Percentiles rank a stretch among this genome's conserved stretches.
Evolutionary conservation across 2,113 vertebrate genomes (phyloP).

Genomic region (Gavialis gangeticus): DNA sequence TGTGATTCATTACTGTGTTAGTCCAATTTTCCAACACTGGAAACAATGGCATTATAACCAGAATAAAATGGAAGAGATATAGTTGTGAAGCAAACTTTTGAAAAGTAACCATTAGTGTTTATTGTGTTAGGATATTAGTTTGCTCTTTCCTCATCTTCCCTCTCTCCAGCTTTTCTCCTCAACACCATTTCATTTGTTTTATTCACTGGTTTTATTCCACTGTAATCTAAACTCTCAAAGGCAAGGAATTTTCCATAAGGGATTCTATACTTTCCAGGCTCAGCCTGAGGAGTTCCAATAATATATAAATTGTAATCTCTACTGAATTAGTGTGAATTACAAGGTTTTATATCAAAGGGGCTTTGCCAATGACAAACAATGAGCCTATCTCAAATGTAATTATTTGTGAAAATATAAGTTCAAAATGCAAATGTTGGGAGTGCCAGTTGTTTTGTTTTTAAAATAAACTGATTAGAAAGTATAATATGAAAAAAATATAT

Average conservation of each 20-base stretch:
- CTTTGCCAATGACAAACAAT: background rate
- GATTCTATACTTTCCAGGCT: background rate
- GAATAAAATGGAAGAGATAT: rapidly evolving
- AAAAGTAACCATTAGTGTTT: background rate
- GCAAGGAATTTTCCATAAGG: background rate
- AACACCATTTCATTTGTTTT: background rate
- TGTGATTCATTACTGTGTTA: background rate
- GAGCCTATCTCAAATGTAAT: background rate
- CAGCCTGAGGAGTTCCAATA: background rate
- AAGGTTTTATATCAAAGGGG: background rate
- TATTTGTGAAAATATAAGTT: background rate
- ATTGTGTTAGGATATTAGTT: background rate
- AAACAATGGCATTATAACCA: background rate
- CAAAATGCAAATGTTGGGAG: background rate
- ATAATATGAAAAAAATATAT: background rate
- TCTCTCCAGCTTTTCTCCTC: background rate
- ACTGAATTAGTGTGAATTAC: background rate
- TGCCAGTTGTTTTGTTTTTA: background rate
- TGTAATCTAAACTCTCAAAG: background rate
- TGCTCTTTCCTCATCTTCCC: background rate
- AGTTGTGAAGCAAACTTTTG: background rate
- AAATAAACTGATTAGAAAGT: background rate
- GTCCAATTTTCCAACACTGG: background rate
- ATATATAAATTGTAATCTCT: background rate
- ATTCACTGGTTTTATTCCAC: background rate